Conservation (phyloP, 2,797 vertebrate genomes). For the Thunnus albacares region DNA sequence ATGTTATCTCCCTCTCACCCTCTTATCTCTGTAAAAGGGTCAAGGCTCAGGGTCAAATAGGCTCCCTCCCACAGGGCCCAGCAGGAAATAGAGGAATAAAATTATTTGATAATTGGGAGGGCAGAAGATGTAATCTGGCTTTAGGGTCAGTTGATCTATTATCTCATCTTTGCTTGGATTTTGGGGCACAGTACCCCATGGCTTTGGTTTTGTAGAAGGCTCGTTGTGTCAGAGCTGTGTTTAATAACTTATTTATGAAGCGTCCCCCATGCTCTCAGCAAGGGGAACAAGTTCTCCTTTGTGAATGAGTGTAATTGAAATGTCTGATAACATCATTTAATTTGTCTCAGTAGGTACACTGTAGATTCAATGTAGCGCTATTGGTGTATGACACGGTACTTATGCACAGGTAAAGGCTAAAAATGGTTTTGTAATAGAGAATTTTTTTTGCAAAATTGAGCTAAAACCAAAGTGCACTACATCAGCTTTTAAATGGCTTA, state of each 20-base stretch:
- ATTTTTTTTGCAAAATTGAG: neutral
- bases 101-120: conserved; percentile 50
- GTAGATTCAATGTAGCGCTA: neutral
- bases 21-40: conserved; percentile 50
- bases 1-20: conserved; percentile 35
- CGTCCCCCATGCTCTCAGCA: conserved; percentile 26
- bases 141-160: conserved; percentile 37
- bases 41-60: conserved; percentile 55
- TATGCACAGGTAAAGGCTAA: neutral
- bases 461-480: neutral
- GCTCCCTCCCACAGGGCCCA: conserved; percentile 25
- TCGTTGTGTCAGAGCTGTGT: conserved; percentile 31
- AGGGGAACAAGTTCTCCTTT: conserved; percentile 25
- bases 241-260: conserved; percentile 60
- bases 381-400: neutral
- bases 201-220: conserved; percentile 24
- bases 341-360: conserved; percentile 7
- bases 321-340: conserved; percentile 22
- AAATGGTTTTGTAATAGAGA: neutral
- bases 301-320: conserved; percentile 39
- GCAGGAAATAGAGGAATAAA: conserved; percentile 57
- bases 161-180: conserved; percentile 49
- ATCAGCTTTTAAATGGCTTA: no score
- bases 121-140: conserved; percentile 43
- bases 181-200: conserved; percentile 10